Percentiles rank a stretch among this genome's conserved stretches.
These are phyloP conservation scores for Archocentrus centrarchus DNA, from an alignment of 2,113 vertebrate species.

Conservation along the genomic window DNA sequence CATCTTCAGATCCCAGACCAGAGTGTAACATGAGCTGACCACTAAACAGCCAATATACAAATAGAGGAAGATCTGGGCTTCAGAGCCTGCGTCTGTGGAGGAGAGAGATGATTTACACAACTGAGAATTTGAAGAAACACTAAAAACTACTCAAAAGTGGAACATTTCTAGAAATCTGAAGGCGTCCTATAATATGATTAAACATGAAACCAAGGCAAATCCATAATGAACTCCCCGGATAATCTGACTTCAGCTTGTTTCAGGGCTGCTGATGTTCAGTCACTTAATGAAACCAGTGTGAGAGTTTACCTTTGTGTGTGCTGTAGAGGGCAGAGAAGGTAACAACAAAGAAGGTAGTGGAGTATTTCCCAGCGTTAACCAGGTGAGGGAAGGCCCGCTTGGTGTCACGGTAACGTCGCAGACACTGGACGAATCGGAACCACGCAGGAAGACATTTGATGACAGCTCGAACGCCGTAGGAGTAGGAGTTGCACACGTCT, in stretches of 20 bases:
- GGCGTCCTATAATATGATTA: neutral
- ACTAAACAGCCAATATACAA: slow-evolving; percentile 89
- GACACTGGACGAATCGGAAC: slow-evolving; percentile 98
- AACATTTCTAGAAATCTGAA: neutral
- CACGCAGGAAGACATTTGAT: slow-evolving; percentile 98
- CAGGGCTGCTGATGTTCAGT: too few species aligned
- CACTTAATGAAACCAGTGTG: neutral
- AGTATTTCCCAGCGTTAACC: slow-evolving; percentile 98
- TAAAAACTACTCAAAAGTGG: neutral
- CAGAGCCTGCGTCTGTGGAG: slow-evolving; percentile 48
- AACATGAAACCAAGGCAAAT: too few species aligned
- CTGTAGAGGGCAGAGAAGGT: slow-evolving; percentile 94
- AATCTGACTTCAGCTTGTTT: too few species aligned
- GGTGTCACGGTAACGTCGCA: slow-evolving; percentile 96
- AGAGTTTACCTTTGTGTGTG: slow-evolving; percentile 89
- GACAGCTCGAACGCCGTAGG: slow-evolving; percentile 93
- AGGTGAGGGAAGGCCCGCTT: slow-evolving; percentile 97
- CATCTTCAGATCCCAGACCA: slow-evolving; percentile 99
- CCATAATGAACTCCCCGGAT: too few species aligned
- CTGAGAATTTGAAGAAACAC: neutral
- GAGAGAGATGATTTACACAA: neutral
- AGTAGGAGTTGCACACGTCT: slow-evolving; percentile 89
- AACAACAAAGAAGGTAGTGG: slow-evolving; percentile 98
- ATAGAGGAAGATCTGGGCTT: slow-evolving; percentile 92
- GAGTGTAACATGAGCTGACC: slow-evolving; percentile 95